Evolutionary conservation across 1,140 invertebrate species (phyloP).

Genomic region (Belonocnema kinseyi): DNA sequence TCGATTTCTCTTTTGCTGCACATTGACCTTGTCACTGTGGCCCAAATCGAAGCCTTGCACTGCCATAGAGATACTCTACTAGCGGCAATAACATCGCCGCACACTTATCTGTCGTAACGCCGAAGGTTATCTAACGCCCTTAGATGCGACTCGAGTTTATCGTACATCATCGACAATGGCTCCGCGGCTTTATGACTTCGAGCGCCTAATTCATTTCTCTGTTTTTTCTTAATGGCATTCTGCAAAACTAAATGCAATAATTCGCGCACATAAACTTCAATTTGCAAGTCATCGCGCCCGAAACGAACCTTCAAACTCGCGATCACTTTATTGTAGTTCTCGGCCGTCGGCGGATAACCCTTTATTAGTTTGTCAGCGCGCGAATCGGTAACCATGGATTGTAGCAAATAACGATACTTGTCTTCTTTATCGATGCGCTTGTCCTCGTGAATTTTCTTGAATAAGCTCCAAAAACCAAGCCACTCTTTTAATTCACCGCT

Average conservation of each 20-base stretch:
- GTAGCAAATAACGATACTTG: no score
- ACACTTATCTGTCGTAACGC: conserved; percentile 34
- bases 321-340: not conserved
- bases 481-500: conserved; percentile 52
- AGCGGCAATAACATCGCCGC: conserved; percentile 11
- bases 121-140: not conserved
- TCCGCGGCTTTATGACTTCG: no score
- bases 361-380: no score
- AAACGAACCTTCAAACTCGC: not conserved
- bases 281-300: not conserved
- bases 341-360: not conserved
- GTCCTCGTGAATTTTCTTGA: conserved; percentile 5
- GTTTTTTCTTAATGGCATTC: not conserved
- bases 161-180: not conserved
- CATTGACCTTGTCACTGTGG: no score
- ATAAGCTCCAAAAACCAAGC: conserved; percentile 54
- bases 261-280: conserved; percentile 32
- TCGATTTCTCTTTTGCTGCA: no score
- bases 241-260: conserved; percentile 33
- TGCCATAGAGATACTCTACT: no score
- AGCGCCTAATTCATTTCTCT: no score
- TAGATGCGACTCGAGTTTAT: conserved; percentile 4
- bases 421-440: no score
- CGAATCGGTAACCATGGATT: no score
- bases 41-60: no score